Evolutionary conservation across 2,113 vertebrate genomes (phyloP), one percentile per base, ranked within the genome.

Genomic region (Pachycephala philippinensis): DNA sequence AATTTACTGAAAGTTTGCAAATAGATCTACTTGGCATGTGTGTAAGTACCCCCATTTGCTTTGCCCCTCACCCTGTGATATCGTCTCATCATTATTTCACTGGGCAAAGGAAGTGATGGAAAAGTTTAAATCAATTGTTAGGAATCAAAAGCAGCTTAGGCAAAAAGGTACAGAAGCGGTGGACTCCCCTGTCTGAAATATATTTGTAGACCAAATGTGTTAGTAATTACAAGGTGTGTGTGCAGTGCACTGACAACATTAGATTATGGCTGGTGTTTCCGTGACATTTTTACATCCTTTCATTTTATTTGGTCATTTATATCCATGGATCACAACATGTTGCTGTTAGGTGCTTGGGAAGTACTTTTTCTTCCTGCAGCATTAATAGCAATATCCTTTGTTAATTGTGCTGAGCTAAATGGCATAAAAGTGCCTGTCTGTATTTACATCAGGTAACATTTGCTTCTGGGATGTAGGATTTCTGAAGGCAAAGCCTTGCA

Each of bases 151-250:
- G 81, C 75, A 96, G 57, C 52, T 93, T 78, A 69, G 47, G 57
- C 15, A 15, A 96, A 95, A 94, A 95, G 61, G 84, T 85, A 69
- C 68, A 90, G 85, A 85, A 82, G 47, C 3, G 7, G 75, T 63
- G 71, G 64, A 53, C 68, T 84, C 9, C 64, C 52, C 54, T 61
- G 42, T 57, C 40, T 89, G 31, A 90, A 86, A 60, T 65, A 24
- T 72, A 84, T 83, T 85, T 56, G 64, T 74, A 79, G 84, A 53
- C 71, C 53, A 83, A 96, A 93, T 95, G 74, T 96, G 96, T 96
- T 98, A 97, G 94, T 88, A 97, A 97, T 98, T 98, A 98, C 79
- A 85, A 97, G 94, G 95, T 97, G 96, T 97, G 93, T 91, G 89
- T 90, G 95, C 95, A 96, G 88, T 84, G 81, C 94, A 96, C 75